These are phyloP conservation scores for Muntiacus muntjak DNA, from an alignment of 2,113 vertebrate species.

Conservation along the genomic window DNA sequence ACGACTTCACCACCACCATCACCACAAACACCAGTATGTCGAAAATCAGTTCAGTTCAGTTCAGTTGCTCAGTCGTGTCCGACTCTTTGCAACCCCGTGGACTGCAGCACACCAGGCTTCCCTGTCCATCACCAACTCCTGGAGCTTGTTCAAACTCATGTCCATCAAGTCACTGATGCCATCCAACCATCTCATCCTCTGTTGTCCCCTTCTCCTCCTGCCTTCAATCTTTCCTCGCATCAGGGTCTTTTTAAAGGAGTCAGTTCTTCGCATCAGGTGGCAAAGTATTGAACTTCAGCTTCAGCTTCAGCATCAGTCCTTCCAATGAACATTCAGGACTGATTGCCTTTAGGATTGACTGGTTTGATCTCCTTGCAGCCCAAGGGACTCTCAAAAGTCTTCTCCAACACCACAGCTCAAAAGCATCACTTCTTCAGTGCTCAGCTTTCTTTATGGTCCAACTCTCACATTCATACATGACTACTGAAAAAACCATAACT, in stretches of 20 bases:
- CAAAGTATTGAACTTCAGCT: not conserved
- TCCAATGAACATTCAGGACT: not conserved
- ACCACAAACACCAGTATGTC: not conserved
- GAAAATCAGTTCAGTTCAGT: not conserved
- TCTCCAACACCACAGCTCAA: not conserved
- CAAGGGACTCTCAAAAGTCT: not conserved
- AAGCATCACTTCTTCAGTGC: not conserved
- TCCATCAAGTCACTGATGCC: not conserved
- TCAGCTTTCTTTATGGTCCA: not conserved
- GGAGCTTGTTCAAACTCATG: not conserved
- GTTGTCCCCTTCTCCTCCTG: not conserved
- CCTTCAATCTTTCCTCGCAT: not conserved
- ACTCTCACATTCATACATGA: not conserved
- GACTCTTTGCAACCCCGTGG: not conserved
- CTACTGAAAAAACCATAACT: not conserved
- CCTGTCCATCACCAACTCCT: not conserved
- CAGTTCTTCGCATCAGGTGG: not conserved
- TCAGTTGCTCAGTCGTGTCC: not conserved
- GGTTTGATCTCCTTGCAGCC: not conserved
- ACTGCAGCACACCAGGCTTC: not conserved
- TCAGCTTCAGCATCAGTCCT: not conserved
- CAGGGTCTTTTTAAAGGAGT: not conserved
- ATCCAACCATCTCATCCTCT: not conserved
- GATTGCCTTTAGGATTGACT: not conserved
- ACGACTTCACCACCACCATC: not conserved